Evolutionary conservation across 2,888 invertebrate genomes (phyloP).

Genomic region (Philhelius pedissequus): DNA sequence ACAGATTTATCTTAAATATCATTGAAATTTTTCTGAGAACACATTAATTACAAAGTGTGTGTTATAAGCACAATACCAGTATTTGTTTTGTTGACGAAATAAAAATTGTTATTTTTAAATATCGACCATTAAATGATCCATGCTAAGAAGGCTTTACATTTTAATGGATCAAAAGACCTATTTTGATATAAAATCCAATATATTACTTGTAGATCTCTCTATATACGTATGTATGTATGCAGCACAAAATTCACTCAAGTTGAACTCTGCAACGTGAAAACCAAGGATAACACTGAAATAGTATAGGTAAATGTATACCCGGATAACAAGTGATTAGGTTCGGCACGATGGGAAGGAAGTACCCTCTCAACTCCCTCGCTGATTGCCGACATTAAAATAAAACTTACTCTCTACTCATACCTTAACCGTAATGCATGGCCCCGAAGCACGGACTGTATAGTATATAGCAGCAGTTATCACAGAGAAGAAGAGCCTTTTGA

Average conservation of each 20-base stretch:
- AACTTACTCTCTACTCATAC: constrained; percentile 8
- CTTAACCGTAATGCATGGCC: background rate
- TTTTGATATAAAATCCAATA: constrained; percentile 47
- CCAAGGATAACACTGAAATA: constrained; percentile 10
- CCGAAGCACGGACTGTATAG: background rate
- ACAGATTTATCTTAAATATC: background rate
- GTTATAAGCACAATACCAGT: background rate
- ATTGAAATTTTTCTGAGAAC: background rate
- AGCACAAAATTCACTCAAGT: constrained; percentile 36
- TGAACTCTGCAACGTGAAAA: constrained; percentile 33
- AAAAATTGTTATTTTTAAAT: constrained; percentile 38
- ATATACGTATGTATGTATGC: background rate
- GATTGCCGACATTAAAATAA: constrained; percentile 63
- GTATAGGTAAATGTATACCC: background rate
- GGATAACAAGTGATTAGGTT: constrained; percentile 25
- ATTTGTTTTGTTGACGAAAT: background rate
- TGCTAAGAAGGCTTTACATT: constrained; percentile 49
- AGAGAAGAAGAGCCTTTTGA: constrained; percentile 43
- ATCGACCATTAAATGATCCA: constrained; percentile 50
- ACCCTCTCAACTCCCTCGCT: background rate
- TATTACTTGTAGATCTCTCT: background rate
- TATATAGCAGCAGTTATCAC: background rate
- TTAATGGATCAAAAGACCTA: constrained; percentile 66
- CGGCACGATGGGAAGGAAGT: background rate
- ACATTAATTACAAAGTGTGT: background rate